Base-by-base conservation (phyloP, 2,113 vertebrate genomes). In the Chlamydotis undulata region DNA sequence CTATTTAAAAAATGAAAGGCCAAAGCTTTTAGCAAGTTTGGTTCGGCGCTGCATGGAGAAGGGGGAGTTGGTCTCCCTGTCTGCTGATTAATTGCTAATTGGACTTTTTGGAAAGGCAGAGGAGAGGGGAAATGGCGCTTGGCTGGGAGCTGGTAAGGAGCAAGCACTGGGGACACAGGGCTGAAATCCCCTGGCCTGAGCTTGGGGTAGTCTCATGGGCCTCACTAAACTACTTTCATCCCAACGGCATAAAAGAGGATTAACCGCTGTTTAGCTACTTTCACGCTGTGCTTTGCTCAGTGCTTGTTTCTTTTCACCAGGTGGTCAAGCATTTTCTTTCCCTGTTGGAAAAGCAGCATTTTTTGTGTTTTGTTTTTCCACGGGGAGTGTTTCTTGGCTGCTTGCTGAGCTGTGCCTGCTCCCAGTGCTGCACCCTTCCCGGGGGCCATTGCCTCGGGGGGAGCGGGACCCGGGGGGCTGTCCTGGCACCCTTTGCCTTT, bases 181-280 rank as follows among this genome's bases (percentile, higher is more conserved):
- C 77, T 90, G 83, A 96, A 97, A 96, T 97, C 65, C 85, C 57
- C 87, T 80, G 90, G 50, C 65, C 75, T 76, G 90, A 82, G 65
- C 29, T 65, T 29, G 56, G 59, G 41, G 39, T 23, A 90, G 90
- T 53, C 95, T 94, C 90, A 89, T 89, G 94, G 96, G 91, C 83
- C 91, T 88, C 92, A 53, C 91, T 96, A 97, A 97, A 97, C 90
- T 89, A 83, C 92, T 97, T 97, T 97, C 87, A 82, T 94, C 87
- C 82, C 81, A 67, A 69, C 53, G 90, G 94, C 69, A 93, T 64
- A 88, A 75, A 94, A 97, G 91, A 77, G 93, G 97, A 97, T 97
- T 97, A 97, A 92, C 86, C 3, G 4, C 77, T 77, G 67, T 92
- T 95, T 64, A 96, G 88, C 93, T 82, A 22, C 61, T 96, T 97